These are phyloP conservation scores for Ochropacha duplaris DNA, from an alignment of 2,888 invertebrate genomes.

Conservation along the genomic window DNA sequence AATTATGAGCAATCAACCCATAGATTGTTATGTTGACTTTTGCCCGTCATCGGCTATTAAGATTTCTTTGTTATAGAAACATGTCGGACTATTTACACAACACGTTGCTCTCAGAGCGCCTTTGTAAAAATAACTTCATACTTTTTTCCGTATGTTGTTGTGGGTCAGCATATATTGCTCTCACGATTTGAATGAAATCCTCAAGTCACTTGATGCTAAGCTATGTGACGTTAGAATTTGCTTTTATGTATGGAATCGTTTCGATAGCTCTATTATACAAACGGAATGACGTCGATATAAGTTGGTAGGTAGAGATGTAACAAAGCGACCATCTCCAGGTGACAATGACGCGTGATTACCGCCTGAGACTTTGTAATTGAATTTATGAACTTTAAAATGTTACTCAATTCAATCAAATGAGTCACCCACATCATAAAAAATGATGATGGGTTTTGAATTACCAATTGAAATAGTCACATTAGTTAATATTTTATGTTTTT, in stretches of 20 bases:
- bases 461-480: slow-evolving; percentile 21
- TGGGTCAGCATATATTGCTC: slow-evolving; percentile 71
- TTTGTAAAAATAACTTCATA: slow-evolving; percentile 71
- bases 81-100: slow-evolving; percentile 83
- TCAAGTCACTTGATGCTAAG: slow-evolving; percentile 64
- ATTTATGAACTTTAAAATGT: slow-evolving; percentile 55
- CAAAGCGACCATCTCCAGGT: slow-evolving; percentile 64
- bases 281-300: slow-evolving; percentile 67
- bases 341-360: slow-evolving; percentile 80
- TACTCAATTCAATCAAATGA: slow-evolving; percentile 50
- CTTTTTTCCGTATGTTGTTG: slow-evolving; percentile 63
- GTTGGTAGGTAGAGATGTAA: slow-evolving; percentile 55
- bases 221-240: slow-evolving; percentile 74
- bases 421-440: slow-evolving; percentile 62
- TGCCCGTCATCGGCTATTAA: slow-evolving; percentile 82
- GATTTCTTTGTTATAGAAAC: slow-evolving; percentile 82
- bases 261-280: slow-evolving; percentile 75
- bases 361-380: slow-evolving; percentile 74
- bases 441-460: slow-evolving; percentile 63
- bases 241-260: slow-evolving; percentile 72
- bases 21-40: slow-evolving; percentile 80
- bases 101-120: slow-evolving; percentile 70
- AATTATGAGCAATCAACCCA: slow-evolving; percentile 77
- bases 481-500: neutral
- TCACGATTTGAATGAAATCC: slow-evolving; percentile 77